These are phyloP conservation scores for Ctenomys sociabilis DNA, from an alignment of 2,113 vertebrate species.

Conservation along the genomic window DNA sequence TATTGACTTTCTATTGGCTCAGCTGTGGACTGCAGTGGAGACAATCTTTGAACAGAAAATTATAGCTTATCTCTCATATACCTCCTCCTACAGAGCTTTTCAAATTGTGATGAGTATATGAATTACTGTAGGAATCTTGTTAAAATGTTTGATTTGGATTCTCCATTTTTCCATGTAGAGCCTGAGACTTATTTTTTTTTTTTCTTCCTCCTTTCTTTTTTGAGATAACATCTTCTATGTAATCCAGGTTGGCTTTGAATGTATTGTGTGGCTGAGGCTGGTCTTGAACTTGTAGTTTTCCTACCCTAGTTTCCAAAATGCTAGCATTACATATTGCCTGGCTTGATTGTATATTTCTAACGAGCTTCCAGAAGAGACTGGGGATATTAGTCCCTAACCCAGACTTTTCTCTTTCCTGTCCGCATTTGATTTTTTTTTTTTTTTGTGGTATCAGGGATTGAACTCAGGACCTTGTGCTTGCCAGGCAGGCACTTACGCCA, in stretches of 20 bases:
- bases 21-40: background rate
- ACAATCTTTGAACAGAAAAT: conserved; percentile 30
- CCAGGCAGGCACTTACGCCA: too few species aligned
- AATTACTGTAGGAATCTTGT: conserved; percentile 14
- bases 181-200: background rate
- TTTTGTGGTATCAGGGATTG: too few species aligned
- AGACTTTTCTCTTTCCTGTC: background rate
- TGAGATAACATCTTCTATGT: background rate
- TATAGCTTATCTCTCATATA: conserved; percentile 25
- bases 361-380: background rate
- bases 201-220: background rate
- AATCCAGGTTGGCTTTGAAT: background rate
- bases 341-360: conserved; percentile 15
- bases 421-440: too few species aligned
- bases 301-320: background rate
- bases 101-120: conserved; percentile 25
- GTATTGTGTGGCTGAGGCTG: background rate
- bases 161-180: background rate
- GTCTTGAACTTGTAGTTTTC: background rate
- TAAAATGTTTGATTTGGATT: conserved; percentile 46
- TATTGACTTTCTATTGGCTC: conserved; percentile 6
- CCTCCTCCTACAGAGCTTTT: background rate
- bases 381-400: background rate
- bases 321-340: background rate
- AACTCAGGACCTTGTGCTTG: too few species aligned